Evolutionary conservation across 2,113 vertebrate genomes (phyloP), one percentile per base, ranked within the genome.

Genomic region (Haemorhous mexicanus): DNA sequence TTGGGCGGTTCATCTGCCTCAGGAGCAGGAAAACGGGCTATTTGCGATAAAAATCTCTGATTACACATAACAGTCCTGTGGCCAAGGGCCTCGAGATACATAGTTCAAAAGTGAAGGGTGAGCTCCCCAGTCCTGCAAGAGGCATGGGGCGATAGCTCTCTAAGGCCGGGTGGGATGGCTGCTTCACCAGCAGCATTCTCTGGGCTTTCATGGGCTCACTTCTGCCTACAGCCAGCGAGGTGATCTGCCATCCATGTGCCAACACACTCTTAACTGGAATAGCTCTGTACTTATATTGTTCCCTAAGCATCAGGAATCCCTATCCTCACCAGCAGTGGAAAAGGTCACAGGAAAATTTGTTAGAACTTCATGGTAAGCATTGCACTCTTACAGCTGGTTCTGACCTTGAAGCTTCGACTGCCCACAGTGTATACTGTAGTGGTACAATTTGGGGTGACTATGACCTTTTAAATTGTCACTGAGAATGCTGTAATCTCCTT

Each of bases 121-220:
- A 64, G 35, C 19, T 81, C 35, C 24, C 0, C 2, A 37, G 56
- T 15, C 6, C 28, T 35, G 52, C 0, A 27, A n/a, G 74, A 32
- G 27, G 61, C 52, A 16, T 30, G 7, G 19, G 47, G 55, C 0
- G 1, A 9, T 37, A 50, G 39, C 56, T 59, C 47, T 33, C 46
- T 6, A 1, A 24, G 4, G 12, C 33, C 0, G 1, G 14, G 1
- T 32, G 14, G 17, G 8, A 28, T 27, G 11, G 55, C 55, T 74
- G 59, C 27, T 52, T 37, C 47, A 23, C 6, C 50, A 16, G 0
- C 13, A 24, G 19, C 0, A 4, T 12, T 22, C 16, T 5, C 53
- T 4, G 23, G 8, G n/a, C 67, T n/a, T 20, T 35, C 39, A 2
- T 0, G 26, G 33, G 39, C 33, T 77, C 33, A 2, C 23, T 63